Conservation (phyloP, 2,888 invertebrate genomes). For the Drosophila gaucha region DNA sequence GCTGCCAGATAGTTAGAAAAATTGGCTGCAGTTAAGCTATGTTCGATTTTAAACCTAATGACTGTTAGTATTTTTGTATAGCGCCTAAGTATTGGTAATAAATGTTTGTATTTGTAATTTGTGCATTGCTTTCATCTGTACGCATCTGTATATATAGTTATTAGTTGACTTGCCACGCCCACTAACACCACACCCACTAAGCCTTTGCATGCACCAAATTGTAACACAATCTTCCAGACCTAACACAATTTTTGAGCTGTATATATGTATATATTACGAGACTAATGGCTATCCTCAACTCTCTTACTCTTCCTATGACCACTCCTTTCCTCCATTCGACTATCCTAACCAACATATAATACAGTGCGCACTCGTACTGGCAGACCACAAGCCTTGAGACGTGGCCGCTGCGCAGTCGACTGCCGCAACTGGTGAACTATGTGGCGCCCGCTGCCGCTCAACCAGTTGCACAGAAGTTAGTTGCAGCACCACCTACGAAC, state of each 20-base stretch:
- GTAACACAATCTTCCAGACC: slow-evolving; percentile 21
- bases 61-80: slow-evolving; percentile 65
- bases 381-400: slow-evolving; percentile 75
- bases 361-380: slow-evolving; percentile 68
- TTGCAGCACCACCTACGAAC: not conserved
- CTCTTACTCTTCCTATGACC: slow-evolving; percentile 48
- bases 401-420: slow-evolving; percentile 74
- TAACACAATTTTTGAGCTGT: slow-evolving; percentile 28
- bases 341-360: slow-evolving; percentile 26
- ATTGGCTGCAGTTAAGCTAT: slow-evolving; percentile 15
- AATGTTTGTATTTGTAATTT: slow-evolving; percentile 66
- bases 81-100: slow-evolving; percentile 67
- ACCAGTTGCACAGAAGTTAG: slow-evolving; percentile 11
- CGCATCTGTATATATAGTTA: slow-evolving; percentile 36
- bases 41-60: slow-evolving; percentile 53
- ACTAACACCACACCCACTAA: slow-evolving; percentile 23
- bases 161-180: slow-evolving; percentile 22
- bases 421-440: slow-evolving; percentile 29
- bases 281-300: slow-evolving; percentile 65
- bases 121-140: slow-evolving; percentile 55
- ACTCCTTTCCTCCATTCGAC: slow-evolving; percentile 32
- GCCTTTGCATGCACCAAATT: slow-evolving; percentile 26
- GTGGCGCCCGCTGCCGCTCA: slow-evolving; percentile 17
- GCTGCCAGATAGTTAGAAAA: slow-evolving; percentile 33
- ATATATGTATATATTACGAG: slow-evolving; percentile 43